Percentiles rank a stretch among this genome's conserved stretches.
These are phyloP conservation scores for Hydrophis major DNA, from an alignment of 2,797 vertebrate species.

Conservation along the genomic window DNA sequence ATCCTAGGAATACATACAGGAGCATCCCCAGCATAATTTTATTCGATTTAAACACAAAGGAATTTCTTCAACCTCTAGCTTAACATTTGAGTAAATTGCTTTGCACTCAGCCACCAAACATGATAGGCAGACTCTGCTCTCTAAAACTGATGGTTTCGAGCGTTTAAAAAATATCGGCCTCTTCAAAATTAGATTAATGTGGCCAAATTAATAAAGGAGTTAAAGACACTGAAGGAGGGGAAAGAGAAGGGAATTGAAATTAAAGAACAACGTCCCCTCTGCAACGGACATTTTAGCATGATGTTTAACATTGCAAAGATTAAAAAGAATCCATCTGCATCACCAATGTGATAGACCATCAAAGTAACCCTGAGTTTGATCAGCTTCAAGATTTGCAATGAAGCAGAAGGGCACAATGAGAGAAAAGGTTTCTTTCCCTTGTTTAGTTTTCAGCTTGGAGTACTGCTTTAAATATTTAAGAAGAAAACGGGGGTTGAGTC, in stretches of 20 bases:
- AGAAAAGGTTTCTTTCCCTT: conserved; percentile 6
- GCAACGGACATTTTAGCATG: conserved; percentile 64
- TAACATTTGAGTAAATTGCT: conserved; percentile 16
- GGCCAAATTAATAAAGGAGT: conserved; percentile 66
- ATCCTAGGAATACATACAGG: neutral
- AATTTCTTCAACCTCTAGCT: neutral
- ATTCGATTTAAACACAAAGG: conserved; percentile 1
- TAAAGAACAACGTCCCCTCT: conserved; percentile 59
- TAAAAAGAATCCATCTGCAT: conserved; percentile 70
- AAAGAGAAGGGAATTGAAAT: conserved; percentile 64
- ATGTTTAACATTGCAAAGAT: conserved; percentile 66
- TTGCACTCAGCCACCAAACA: neutral
- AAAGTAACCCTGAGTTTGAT: conserved; percentile 41
- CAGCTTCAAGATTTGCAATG: conserved; percentile 27
- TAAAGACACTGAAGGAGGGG: conserved; percentile 51
- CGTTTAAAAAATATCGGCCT: conserved; percentile 36
- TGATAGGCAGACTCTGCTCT: conserved; percentile 4
- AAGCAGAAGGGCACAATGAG: conserved; percentile 19
- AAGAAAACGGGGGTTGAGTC: neutral
- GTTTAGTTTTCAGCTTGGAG: neutral
- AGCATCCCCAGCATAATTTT: conserved; percentile 7
- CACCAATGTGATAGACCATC: conserved; percentile 55
- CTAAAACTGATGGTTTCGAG: conserved; percentile 27
- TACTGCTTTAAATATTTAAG: neutral
- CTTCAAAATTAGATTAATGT: conserved; percentile 64